Percentiles rank a stretch among this genome's conserved stretches.
These are phyloP conservation scores for Papilio protenor DNA, from an alignment of 2,888 invertebrate species.

Conservation along the genomic window DNA sequence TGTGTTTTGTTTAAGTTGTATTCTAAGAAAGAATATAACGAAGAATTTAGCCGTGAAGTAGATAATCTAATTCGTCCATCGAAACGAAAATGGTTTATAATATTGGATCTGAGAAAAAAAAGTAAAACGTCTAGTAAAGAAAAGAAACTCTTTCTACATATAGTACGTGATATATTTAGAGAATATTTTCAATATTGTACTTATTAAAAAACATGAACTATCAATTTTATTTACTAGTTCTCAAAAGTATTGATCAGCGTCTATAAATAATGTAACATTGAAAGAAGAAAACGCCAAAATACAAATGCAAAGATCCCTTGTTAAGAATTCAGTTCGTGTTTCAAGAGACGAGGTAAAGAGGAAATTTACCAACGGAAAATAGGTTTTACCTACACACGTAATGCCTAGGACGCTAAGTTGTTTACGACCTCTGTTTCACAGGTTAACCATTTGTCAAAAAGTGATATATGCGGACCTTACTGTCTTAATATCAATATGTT, in stretches of 20 bases:
- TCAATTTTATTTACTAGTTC: too few species aligned
- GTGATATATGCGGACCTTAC: not conserved
- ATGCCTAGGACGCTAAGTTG: slow-evolving; percentile 26
- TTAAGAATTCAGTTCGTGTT: slow-evolving; percentile 40
- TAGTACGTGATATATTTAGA: too few species aligned
- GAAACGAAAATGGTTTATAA: not conserved
- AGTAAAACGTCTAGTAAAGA: too few species aligned
- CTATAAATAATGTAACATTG: not conserved
- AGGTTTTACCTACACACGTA: slow-evolving; percentile 16
- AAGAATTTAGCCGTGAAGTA: not conserved
- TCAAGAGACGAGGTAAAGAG: not conserved
- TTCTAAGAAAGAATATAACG: not conserved
- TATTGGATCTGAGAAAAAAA: too few species aligned
- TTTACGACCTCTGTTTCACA: slow-evolving; percentile 26
- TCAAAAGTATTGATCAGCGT: not conserved
- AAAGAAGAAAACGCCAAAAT: slow-evolving; percentile 19
- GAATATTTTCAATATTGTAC: too few species aligned
- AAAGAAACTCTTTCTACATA: too few species aligned
- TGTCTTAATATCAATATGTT: slow-evolving; percentile 10
- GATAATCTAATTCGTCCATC: not conserved
- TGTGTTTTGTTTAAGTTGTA: not conserved
- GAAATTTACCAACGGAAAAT: slow-evolving; percentile 17
- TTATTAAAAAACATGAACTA: too few species aligned
- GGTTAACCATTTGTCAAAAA: slow-evolving; percentile 31
- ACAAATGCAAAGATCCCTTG: slow-evolving; percentile 14